Conservation (phyloP, 2,888 invertebrate species). For the Microplitis manilae region DNA sequence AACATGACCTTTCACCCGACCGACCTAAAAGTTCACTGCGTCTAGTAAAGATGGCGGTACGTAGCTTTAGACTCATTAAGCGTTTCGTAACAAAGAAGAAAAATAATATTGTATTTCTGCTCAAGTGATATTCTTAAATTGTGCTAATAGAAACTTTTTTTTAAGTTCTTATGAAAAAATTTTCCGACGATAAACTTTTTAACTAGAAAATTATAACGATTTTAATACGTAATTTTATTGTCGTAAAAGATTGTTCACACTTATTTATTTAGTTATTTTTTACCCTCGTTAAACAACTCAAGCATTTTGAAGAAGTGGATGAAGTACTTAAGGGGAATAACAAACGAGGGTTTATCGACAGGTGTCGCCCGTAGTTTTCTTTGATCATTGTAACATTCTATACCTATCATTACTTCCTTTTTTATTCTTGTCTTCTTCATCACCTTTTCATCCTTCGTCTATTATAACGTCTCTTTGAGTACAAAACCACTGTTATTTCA, state of each 20-base stretch:
- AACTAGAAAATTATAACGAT: not conserved
- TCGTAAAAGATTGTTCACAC: not conserved
- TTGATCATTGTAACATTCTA: slow-evolving; percentile 42
- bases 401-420: slow-evolving; percentile 8
- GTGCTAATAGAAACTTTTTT: not conserved
- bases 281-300: slow-evolving; percentile 37
- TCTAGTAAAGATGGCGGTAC: not conserved
- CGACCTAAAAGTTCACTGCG: not conserved
- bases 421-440: slow-evolving; percentile 27
- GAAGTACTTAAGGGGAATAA: slow-evolving; percentile 9
- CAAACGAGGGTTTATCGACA: slow-evolving; percentile 43
- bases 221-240: slow-evolving; percentile 16
- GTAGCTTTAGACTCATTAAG: not conserved
- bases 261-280: slow-evolving; percentile 12
- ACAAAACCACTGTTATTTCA: slow-evolving; percentile 60
- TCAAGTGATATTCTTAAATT: not conserved
- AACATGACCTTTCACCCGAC: not conserved
- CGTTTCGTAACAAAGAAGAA: not conserved
- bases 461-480: slow-evolving; percentile 34
- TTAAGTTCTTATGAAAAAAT: not conserved
- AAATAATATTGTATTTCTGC: not conserved
- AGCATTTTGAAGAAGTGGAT: slow-evolving; percentile 23
- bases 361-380: slow-evolving; percentile 37
- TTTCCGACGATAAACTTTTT: not conserved
- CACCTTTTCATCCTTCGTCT: slow-evolving; percentile 51